Percentiles rank a stretch among this genome's conserved stretches.
Conservation (phyloP, 2,113 vertebrate genomes). For the Pseudorectes ferrugineus region DNA sequence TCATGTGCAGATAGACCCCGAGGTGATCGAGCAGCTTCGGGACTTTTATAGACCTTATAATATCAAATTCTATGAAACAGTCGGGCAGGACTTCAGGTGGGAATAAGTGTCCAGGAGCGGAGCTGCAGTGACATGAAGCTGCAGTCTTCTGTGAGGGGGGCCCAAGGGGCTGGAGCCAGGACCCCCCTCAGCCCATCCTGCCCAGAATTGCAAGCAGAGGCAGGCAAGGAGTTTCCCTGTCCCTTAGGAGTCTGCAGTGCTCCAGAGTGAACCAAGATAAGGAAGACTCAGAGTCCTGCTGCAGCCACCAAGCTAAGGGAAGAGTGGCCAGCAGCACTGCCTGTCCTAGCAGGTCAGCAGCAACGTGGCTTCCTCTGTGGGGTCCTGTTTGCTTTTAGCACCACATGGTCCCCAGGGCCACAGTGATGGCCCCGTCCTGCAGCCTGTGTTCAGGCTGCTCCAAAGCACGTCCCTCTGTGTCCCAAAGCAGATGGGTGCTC, state of each 20-base stretch:
- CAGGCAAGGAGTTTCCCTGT: not conserved
- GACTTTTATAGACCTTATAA: slow-evolving; percentile 97
- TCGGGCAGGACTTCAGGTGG: slow-evolving; percentile 95
- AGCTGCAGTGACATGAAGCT: not conserved
- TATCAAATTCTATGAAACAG: slow-evolving; percentile 93
- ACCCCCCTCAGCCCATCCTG: not conserved
- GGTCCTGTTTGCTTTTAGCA: not conserved
- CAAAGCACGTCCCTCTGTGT: not conserved
- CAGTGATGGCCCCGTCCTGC: fast-evolving
- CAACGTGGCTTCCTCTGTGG: fast-evolving
- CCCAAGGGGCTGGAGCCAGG: not conserved
- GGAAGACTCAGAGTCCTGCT: not conserved
- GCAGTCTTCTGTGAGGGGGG: not conserved
- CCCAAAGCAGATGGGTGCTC: not conserved
- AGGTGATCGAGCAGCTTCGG: slow-evolving; percentile 91
- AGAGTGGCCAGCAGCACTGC: not conserved
- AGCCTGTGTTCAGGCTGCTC: not conserved
- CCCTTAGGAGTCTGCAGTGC: fast-evolving
- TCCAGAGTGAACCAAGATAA: fast-evolving
- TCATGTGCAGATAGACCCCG: slow-evolving; percentile 93
- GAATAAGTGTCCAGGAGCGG: slow-evolving; percentile 62
- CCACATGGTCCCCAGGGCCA: fast-evolving
- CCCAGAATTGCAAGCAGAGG: not conserved
- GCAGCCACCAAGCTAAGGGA: not conserved
- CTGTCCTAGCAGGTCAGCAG: fast-evolving